Evolutionary conservation across 2,113 vertebrate genomes (phyloP), one percentile per base, ranked within the genome.

Genomic region (Sinocyclocheilus anshuiensis): DNA sequence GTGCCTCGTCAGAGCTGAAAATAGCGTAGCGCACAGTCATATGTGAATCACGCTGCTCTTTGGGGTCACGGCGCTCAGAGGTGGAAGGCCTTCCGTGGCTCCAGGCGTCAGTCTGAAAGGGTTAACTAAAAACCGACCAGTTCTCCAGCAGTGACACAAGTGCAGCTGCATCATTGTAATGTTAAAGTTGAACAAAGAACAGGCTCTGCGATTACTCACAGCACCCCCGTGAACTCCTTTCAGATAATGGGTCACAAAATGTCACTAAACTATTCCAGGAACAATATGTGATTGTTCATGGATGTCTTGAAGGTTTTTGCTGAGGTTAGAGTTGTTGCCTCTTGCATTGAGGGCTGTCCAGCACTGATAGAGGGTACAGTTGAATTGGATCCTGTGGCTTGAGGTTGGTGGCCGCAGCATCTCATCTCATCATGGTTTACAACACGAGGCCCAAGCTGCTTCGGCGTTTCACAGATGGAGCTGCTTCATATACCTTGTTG

Each of bases 181-280:
- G 79, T 65, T 74, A 87, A 83, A 75, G 78, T 69, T 57, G 72
- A 86, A 82, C 63, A 80, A 57, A 86, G 76, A 80, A 80, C 77
- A 57, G 79, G 33, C 53, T 65, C 63, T 86, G 33, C 45, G 84
- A 65, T 79, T 78, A 57, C 42, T 55, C 39, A 7, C 20, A 12
- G 83, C 8, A 39, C 55, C 45, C 20, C 50, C 36, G 63, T 55
- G 24, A 82, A 86, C 72, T 71, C 3, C 63, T 77, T 85, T 85
- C 78, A 72, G 39, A 48, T 67, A 63, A 42, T 61, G 33, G 88
- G 59, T 77, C 83, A 80, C 78, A 79, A 65, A 85, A 53, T 67
- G 88, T 69, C 88, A 79, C 55, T 75, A 13, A 87, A 77, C 83
- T 65, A 78, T 84, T 85, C 55, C 18, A 63, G 63, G 88, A 85